Base-by-base conservation (phyloP, 1,140 invertebrate genomes). In the Solenopsis invicta region DNA sequence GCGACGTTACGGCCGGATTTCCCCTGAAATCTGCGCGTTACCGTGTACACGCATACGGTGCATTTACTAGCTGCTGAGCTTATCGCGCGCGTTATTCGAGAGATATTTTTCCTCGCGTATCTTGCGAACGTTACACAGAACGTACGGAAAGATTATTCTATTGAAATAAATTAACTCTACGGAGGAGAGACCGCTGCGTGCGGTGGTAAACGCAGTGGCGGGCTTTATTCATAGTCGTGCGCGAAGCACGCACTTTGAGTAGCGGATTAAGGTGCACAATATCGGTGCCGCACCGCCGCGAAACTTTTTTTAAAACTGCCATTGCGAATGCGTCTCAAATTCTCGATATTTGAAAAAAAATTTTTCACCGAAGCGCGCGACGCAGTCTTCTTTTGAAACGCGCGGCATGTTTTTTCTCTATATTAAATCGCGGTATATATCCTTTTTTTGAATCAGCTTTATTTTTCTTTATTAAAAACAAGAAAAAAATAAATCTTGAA, bases 11-110 rank as follows among this genome's bases (percentile, higher is more conserved):
- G 56, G 54, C 78, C 54, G 80, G 80, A 84, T 84, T 84, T 84
- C 80, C 80, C 54, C 13, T 84, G 80, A 84, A 84, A 84, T 84
- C 80, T 54, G 80, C 54, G 56, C 80, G 69, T 62, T 75, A 61
- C 54, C 24, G 54, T 75, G 54, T 24, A 81, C 77, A 81, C 64
- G 77, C 66, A 81, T 69, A 54, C 48, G 10, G 64, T 48, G 69
- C 69, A 75, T 50, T 84, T 48, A 50, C 80, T 29, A 75, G 52
- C 24, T 50, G 54, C 56, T 84, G 34, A 75, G 29, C 41, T 56
- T 82, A 82, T 82, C 80, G 24, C 80, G 67, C 80, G 50, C 29
- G 41, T 54, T 72, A 48, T 74, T 72, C 18, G 67, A 34, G 41
- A 74, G 54, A 62, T 75, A 61, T 82, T 75, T 84, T 59, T 84